These are phyloP conservation scores for Drosophila bocki DNA, from an alignment of 1,140 invertebrate genomes.

Conservation along the genomic window DNA sequence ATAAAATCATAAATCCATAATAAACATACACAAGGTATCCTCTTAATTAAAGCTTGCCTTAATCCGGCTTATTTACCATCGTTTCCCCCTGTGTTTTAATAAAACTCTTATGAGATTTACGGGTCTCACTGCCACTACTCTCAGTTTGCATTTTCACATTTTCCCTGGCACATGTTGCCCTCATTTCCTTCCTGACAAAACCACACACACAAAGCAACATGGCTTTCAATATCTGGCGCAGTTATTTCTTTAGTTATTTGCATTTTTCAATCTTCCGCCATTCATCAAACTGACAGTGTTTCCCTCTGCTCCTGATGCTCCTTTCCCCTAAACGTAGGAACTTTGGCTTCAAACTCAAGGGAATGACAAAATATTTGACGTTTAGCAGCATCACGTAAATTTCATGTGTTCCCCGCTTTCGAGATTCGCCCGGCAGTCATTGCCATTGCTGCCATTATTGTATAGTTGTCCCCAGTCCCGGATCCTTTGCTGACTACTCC, in stretches of 20 bases:
- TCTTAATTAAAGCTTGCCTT: background rate
- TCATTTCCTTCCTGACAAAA: constrained; percentile 37
- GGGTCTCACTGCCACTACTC: background rate
- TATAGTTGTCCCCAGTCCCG: constrained; percentile 37
- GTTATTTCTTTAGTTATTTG: constrained; percentile 53
- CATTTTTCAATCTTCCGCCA: constrained; percentile 55
- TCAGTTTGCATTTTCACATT: constrained; percentile 10
- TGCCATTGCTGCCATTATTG: constrained; percentile 45
- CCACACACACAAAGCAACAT: constrained; percentile 13
- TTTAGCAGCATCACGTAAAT: constrained; percentile 80
- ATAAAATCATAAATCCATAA: background rate
- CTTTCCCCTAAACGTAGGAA: constrained; percentile 1
- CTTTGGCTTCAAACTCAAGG: constrained; percentile 6
- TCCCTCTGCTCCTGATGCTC: constrained; percentile 16
- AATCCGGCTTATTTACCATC: constrained; percentile 18
- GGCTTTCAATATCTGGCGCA: constrained; percentile 35
- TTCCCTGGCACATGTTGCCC: constrained; percentile 5
- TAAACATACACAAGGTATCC: background rate
- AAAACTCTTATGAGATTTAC: constrained; percentile 25
- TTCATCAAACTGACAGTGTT: constrained; percentile 38
- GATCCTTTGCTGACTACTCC: constrained; percentile 2
- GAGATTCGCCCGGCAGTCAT: constrained; percentile 20
- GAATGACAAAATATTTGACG: constrained; percentile 81
- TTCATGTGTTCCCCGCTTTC: constrained; percentile 36
- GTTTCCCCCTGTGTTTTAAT: background rate